Conservation (phyloP, 2,797 vertebrate species). For the Brachyalestes nurse region DNA sequence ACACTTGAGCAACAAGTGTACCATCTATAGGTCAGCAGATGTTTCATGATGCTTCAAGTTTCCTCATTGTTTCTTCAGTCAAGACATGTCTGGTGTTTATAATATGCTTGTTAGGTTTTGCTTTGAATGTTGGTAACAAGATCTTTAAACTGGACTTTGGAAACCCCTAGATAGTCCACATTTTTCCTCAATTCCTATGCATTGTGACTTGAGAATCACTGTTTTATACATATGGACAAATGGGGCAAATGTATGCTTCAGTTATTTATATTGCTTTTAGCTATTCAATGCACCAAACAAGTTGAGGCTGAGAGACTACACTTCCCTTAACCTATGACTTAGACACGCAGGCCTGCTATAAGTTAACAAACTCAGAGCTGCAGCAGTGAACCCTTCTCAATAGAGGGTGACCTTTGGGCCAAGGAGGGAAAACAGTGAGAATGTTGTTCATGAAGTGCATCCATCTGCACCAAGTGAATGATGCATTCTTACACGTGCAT, state of each 20-base stretch:
- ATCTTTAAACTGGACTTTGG: too few species aligned
- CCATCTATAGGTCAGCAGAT: conserved; percentile 26
- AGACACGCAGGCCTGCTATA: conserved; percentile 12
- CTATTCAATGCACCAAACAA: too few species aligned
- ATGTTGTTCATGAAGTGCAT: conserved; percentile 12
- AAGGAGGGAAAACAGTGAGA: background rate
- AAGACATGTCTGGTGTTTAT: background rate
- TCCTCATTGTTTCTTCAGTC: background rate
- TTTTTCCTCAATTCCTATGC: too few species aligned
- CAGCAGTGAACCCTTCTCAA: conserved; percentile 25
- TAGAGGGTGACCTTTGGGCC: background rate
- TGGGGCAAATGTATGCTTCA: too few species aligned
- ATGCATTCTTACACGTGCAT: conserved; percentile 74
- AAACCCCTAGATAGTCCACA: too few species aligned
- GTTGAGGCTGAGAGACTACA: too few species aligned
- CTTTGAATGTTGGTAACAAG: too few species aligned
- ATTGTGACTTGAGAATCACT: too few species aligned
- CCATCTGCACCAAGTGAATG: conserved; percentile 42
- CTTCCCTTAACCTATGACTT: too few species aligned
- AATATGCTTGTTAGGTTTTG: too few species aligned
- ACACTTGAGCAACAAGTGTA: conserved; percentile 18
- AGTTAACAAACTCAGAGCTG: conserved; percentile 32
- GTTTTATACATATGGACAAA: too few species aligned
- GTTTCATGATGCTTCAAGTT: conserved; percentile 20
- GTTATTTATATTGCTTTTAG: too few species aligned